Evolutionary conservation across 2,888 invertebrate genomes (phyloP), one percentile per base, ranked within the genome.

Genomic region (Drosophila meridiana): DNA sequence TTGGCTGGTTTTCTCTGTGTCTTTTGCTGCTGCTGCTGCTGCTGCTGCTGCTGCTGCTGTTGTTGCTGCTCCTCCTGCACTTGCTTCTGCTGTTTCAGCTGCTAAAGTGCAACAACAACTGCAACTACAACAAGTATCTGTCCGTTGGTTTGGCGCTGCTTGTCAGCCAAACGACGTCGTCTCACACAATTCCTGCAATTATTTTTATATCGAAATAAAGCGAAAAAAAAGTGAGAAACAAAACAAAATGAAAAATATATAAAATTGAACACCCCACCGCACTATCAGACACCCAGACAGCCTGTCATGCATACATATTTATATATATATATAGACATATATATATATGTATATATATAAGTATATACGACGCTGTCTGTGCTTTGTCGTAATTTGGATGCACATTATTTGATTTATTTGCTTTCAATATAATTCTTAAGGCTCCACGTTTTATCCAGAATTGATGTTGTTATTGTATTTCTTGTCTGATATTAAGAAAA

Each of bases 141-240:
- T 60, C 74, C 66, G 57, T 32, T 57, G 59, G 42, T 48, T 69
- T 75, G 79, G 64, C 73, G 75, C 76, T 70, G 48, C 65, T 70
- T 75, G 75, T 78, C 69, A 73, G 73, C 56, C 58, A 59, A 70
- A 76, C 65, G 48, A 80, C 69, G 53, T 57, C 73, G 65, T 80
- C 89, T 84, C 85, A 75, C 86, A 84, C 87, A 87, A 90, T 80
- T 90, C 88, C 88, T 89, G 88, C 90, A 90, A 88, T 88, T 88
- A 90, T 90, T 88, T 87, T 88, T 85, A 90, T 90, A 89, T 88
- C 80, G 83, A 89, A 89, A 75, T 59, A 58, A 64, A 52, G 60
- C 8, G 60, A 48, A 63, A 42, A 42, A 52, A 52, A 30, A 9
- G 42, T 42, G 56, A 56, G 42, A 67, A 48, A 47, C 40, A 60